These are phyloP conservation scores for Bos indicus DNA, from an alignment of 2,113 vertebrate species.

Conservation along the genomic window DNA sequence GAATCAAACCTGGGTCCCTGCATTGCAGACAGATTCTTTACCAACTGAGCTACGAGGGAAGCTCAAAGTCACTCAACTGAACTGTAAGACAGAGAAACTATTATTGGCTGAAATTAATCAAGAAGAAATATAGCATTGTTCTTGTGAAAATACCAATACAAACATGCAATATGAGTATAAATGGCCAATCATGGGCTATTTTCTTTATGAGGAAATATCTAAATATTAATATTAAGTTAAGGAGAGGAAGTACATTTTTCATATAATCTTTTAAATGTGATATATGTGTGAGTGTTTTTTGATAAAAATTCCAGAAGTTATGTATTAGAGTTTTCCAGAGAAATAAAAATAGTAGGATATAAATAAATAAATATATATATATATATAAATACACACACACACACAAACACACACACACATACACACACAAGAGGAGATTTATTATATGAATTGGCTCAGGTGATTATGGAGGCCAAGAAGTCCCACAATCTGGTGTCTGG, in stretches of 20 bases:
- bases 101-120: slow-evolving; percentile 2
- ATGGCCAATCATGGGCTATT: background rate
- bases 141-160: background rate
- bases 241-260: background rate
- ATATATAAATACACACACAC: no score
- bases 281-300: background rate
- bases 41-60: background rate
- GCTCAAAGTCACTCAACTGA: background rate
- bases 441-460: background rate
- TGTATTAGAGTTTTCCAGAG: background rate
- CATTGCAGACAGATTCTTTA: background rate
- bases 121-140: slow-evolving; percentile 10
- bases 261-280: background rate
- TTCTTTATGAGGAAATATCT: background rate
- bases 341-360: background rate
- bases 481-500: background rate
- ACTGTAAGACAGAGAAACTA: background rate
- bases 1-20: background rate
- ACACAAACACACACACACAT: background rate
- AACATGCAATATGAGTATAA: background rate
- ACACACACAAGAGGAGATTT: background rate
- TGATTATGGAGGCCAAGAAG: background rate
- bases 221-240: background rate
- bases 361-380: background rate
- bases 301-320: background rate